Evolutionary conservation across 2,888 invertebrate species (phyloP), one percentile per base, ranked within the genome.

Genomic region (Eristalis pertinax): DNA sequence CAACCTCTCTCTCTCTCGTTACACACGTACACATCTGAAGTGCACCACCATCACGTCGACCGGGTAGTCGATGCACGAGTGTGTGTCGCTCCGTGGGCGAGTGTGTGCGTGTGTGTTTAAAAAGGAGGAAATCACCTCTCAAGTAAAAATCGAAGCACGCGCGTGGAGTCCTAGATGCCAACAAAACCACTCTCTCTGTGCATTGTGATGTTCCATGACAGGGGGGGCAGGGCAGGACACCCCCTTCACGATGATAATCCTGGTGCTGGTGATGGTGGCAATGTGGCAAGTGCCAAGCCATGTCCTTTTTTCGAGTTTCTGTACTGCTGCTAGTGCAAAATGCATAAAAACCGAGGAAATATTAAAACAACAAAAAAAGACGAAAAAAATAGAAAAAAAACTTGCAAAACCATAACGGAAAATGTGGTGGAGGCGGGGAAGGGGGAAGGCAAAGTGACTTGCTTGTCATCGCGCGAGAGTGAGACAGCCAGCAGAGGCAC

Each of bases 101-200:
- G 2, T 26, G 26, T 26, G 26, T 26, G 26, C 26, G 26, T 26
- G 26, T 26, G 26, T 26, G 38, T 32, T 43, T 65, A 32, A 41
- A 68, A 13, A 70, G 83, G 83, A 86, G 82, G 75, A 87, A 87
- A 87, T 78, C 67, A 63, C 75, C 86, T 84, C 86, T 75, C 79
- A 83, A 87, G 86, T 79, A 68, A 83, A 79, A 83, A 79, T 87
- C 84, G 70, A 87, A 87, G 86, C 86, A 87, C 86, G 86, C 86
- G 86, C 86, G 79, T 79, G 58, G 76, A 75, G 79, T 79, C 84
- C 86, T 72, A 75, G 75, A 84, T 79, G 64, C 35, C 68, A 70
- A 72, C 67, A 75, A 83, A 83, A 78, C 86, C 86, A 78, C 77
- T 77, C 70, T 77, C 70, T 56, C 68, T 62, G 43, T 83, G 26